A percentile compares a stretch with the other conserved stretches of the same genome.
Evolutionary conservation across 2,888 invertebrate genomes (phyloP).

Genomic region (Plebejus argus): DNA sequence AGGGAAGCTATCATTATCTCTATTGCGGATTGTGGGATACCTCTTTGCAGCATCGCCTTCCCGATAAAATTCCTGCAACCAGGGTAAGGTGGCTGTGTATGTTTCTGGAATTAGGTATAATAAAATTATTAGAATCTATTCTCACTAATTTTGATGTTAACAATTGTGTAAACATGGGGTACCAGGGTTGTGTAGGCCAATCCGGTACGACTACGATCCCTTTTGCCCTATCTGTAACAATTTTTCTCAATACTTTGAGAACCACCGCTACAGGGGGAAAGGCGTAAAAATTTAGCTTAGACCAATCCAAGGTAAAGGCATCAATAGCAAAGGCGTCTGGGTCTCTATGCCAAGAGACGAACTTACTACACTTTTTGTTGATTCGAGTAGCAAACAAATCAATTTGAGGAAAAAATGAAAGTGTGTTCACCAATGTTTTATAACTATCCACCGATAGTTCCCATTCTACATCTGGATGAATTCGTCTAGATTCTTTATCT

Average conservation of each 20-base stretch:
- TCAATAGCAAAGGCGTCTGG: not conserved
- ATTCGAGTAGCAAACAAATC: constrained; percentile 10
- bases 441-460: constrained; percentile 37
- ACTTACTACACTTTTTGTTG: constrained; percentile 17
- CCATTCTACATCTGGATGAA: constrained; percentile 35
- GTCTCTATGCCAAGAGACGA: constrained; percentile 20
- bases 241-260: constrained; percentile 12
- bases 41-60: constrained; percentile 4
- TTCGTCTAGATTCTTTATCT: too few relatives aligned
- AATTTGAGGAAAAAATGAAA: not conserved
- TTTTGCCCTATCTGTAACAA: constrained; percentile 9
- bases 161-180: not conserved
- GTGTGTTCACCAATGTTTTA: not conserved
- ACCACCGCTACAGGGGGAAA: constrained; percentile 12
- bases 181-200: too few relatives aligned
- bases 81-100: constrained; percentile 12
- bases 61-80: constrained; percentile 6
- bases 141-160: not conserved
- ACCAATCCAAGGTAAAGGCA: not conserved
- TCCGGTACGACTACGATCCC: not conserved
- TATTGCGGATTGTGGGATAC: not conserved
- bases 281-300: not conserved
- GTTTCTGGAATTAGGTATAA: constrained; percentile 13
- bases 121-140: constrained; percentile 11
- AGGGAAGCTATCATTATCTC: not conserved